Evolutionary conservation across 2,797 vertebrate genomes (phyloP).

Genomic region (Neomorphus geoffroyi): DNA sequence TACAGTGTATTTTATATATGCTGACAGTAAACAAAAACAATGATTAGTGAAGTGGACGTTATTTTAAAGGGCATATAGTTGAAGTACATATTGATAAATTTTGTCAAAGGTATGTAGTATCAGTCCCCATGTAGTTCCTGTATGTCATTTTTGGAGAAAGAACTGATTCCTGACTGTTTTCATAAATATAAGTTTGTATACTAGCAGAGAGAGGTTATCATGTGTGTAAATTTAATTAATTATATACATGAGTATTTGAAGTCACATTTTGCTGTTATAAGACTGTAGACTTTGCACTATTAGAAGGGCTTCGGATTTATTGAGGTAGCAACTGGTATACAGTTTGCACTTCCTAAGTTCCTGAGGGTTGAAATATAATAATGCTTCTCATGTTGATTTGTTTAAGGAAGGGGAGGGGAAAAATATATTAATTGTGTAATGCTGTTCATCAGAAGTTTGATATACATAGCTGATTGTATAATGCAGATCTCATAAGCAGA

Average conservation of each 20-base stretch:
- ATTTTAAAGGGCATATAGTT: neutral
- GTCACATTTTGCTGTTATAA: neutral
- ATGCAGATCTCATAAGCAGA: neutral
- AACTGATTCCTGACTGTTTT: neutral
- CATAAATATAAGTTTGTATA: neutral
- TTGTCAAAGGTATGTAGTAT: neutral
- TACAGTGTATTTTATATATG: neutral
- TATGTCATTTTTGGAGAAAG: neutral
- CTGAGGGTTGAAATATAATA: neutral
- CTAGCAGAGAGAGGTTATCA: neutral
- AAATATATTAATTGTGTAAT: neutral
- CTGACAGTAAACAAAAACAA: slow-evolving; percentile 23
- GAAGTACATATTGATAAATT: neutral
- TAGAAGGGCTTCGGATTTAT: neutral
- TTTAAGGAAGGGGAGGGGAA: neutral
- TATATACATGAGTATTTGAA: neutral
- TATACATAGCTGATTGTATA: neutral
- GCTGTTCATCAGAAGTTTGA: neutral
- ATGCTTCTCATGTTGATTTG: neutral
- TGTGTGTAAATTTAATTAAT: neutral
- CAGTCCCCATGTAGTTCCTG: neutral
- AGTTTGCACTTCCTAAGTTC: neutral
- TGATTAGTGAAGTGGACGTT: neutral
- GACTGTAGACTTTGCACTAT: neutral
- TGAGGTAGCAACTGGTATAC: neutral